Evolutionary conservation across 2,797 vertebrate genomes (phyloP).

Genomic region (Aplochiton taeniatus): DNA sequence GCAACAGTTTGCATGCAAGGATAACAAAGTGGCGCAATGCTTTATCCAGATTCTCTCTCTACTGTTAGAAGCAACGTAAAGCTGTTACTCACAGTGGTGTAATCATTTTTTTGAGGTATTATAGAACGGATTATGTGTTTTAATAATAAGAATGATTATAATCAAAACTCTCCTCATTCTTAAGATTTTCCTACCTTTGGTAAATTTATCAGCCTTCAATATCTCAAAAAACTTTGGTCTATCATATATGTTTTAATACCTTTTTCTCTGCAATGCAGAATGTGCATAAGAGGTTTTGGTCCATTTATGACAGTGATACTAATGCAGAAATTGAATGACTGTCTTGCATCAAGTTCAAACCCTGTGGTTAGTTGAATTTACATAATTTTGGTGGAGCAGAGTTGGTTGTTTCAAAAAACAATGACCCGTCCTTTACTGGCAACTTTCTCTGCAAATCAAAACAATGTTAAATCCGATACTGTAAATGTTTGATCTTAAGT

Average conservation of each 20-base stretch:
- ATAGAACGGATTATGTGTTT: no score
- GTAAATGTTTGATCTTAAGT: no score
- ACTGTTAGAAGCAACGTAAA: slow-evolving; percentile 39
- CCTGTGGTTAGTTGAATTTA: slow-evolving; percentile 19
- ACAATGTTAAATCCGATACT: no score
- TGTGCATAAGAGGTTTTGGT: no score
- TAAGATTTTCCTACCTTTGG: no score
- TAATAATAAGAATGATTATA: no score
- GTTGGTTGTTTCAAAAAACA: slow-evolving; percentile 36
- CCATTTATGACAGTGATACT: background rate
- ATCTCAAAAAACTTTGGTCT: no score
- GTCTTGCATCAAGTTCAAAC: slow-evolving; percentile 14
- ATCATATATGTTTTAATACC: background rate
- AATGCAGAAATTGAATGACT: slow-evolving; percentile 6
- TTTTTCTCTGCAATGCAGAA: background rate
- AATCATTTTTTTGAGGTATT: no score
- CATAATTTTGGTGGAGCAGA: slow-evolving; percentile 45
- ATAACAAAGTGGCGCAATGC: slow-evolving; percentile 53
- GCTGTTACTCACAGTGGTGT: slow-evolving; percentile 32
- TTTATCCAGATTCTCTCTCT: slow-evolving; percentile 34
- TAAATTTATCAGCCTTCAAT: no score
- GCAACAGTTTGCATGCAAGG: slow-evolving; percentile 68
- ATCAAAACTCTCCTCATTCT: no score
- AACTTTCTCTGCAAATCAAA: no score
- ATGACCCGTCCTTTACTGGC: no score